Base-by-base conservation (phyloP, 2,888 invertebrate genomes). In the Cryptocephalus primarius region DNA sequence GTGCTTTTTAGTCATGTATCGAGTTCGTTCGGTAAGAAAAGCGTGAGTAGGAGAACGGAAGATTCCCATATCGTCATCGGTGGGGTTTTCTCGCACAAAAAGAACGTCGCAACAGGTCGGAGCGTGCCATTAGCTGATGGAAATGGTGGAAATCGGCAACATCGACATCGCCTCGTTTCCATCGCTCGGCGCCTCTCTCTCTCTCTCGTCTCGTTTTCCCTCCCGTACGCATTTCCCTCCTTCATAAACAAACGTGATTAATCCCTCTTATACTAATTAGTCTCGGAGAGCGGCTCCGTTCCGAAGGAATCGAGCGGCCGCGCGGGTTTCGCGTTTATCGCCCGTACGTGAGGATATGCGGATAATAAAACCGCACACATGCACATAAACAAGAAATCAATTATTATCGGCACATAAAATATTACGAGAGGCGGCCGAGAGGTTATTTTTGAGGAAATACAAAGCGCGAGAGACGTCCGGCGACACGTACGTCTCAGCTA, bases 161-260 rank as follows among this genome's bases (percentile, higher is more conserved):
- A 22, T 22, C 22, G 22, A 22, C 22, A 2, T 2, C 22, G 22
- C 22, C 22, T 14, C 11, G 32, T 40, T 40, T 13, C 36, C 9
- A 11, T 14, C 33, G 13, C 42, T 10, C 42, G 32, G 33, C 33
- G 32, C 32, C 34, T 33, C 33, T 41, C 39, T 31, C 43, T 33
- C 39, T 33, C 36, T 22, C 38, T 32, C 39, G 33, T 44, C 44
- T 44, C 43, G 43, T 43, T 39, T 22, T 43, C 44, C 13, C 39
- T 39, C 14, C 14, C 14, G 39, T 14, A 14, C 8, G 12, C 39
- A 14, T 9, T 12, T 13, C 12, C 14, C 39, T 14, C 14, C 39
- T 39, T 39, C 14, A 22, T 22, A 22, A 22, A 22, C 22, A 22
- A 22, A 22, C 22, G 22, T 22, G 22, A 22, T 22, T 39, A 13